Conservation (phyloP, 2,888 invertebrate species). For the Cenopis cana region DNA sequence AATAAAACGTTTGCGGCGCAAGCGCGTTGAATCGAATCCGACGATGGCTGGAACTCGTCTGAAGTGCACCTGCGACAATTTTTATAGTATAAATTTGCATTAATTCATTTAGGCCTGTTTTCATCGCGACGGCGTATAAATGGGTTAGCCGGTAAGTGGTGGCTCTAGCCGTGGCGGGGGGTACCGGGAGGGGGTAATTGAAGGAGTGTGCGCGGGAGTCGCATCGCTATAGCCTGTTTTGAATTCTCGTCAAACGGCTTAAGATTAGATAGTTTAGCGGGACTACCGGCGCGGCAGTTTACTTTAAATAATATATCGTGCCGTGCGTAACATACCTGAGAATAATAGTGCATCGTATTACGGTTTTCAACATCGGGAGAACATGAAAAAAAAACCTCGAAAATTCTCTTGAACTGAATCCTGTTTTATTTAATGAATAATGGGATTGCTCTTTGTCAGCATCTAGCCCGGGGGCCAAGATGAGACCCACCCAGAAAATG, state of each 20-base stretch:
- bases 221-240: conserved; percentile 19
- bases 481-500: no score
- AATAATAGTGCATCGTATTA: no score
- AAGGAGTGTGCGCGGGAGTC: conserved; percentile 45
- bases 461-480: no score
- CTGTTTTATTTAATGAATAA: no score
- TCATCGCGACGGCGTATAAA: conserved; percentile 76
- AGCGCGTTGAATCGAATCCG: conserved; percentile 82
- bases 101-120: conserved; percentile 85
- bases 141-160: conserved; percentile 84
- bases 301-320: no score
- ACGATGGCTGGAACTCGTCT: conserved; percentile 81
- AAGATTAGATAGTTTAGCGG: conserved; percentile 11
- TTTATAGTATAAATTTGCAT: conserved; percentile 85
- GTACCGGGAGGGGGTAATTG: conserved; percentile 51
- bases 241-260: conserved; percentile 2
- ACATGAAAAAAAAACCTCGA: neutral
- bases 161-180: conserved; percentile 65
- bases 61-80: conserved; percentile 83
- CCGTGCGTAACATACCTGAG: no score
- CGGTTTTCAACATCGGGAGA: neutral
- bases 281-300: neutral
- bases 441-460: no score
- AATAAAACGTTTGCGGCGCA: conserved; percentile 80
- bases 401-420: no score